Conservation (phyloP, 1,140 invertebrate species). For the Neodiprion fabricii region DNA sequence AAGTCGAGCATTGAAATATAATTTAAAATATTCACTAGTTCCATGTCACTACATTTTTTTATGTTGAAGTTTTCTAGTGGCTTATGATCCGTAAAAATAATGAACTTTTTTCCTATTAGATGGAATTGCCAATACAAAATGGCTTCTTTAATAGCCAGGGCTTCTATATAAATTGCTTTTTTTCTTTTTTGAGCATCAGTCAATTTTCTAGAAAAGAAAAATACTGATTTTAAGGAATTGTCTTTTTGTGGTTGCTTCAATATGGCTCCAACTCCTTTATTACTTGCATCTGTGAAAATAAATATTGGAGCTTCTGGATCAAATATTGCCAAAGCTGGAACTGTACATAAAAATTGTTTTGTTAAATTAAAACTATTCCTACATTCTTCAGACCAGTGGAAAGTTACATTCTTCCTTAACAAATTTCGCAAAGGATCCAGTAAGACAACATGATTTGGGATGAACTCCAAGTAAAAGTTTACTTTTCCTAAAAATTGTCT, state of each 20-base stretch:
- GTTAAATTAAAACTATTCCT: constrained; percentile 19
- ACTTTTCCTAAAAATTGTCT: constrained; percentile 35
- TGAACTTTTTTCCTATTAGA: constrained; percentile 22
- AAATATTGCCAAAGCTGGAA: constrained; percentile 29
- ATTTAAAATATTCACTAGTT: not conserved
- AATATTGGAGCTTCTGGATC: constrained; percentile 27
- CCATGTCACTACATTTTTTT: not conserved
- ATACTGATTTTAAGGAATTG: constrained; percentile 17
- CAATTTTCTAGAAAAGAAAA: not conserved
- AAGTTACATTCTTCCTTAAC: constrained; percentile 25
- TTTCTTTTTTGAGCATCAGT: not conserved
- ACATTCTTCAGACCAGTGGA: constrained; percentile 26
- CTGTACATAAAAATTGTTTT: constrained; percentile 24
- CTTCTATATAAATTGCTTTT: not conserved
- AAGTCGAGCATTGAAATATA: not conserved
- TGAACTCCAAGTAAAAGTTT: constrained; percentile 31
- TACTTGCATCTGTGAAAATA: constrained; percentile 34
- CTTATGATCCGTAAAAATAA: not conserved
- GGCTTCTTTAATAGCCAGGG: not conserved
- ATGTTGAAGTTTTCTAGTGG: constrained; percentile 25
- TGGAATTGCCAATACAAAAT: not conserved
- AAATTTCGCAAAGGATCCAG: constrained; percentile 29
- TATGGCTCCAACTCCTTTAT: constrained; percentile 10
- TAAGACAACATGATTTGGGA: constrained; percentile 23
- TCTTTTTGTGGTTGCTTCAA: constrained; percentile 16